Conservation (phyloP, 2,888 invertebrate genomes). For the Erynnis tages region DNA sequence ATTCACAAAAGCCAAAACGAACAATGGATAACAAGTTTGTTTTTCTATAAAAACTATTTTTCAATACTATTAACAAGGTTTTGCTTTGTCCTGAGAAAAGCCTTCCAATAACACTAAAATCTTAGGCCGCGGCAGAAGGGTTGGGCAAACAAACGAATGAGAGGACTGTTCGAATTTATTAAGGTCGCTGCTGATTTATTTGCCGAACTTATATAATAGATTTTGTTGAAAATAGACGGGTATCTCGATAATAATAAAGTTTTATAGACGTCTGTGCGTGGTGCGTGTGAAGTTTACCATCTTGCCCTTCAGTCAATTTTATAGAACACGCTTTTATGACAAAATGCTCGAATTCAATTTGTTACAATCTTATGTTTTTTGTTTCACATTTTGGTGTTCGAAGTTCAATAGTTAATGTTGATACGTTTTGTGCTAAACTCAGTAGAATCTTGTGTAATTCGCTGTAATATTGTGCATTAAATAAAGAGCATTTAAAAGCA, state of each 20-base stretch:
- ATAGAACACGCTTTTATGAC: background rate
- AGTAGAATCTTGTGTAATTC: no score
- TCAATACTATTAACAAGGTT: background rate
- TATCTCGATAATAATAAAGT: slow-evolving; percentile 7
- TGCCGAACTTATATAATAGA: slow-evolving; percentile 23
- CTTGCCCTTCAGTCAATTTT: background rate
- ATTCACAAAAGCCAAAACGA: no score
- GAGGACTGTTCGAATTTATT: slow-evolving; percentile 25
- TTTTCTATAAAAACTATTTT: background rate
- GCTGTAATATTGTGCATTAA: no score
- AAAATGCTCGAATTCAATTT: background rate
- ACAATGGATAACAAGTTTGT: no score
- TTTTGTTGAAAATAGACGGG: slow-evolving; percentile 9
- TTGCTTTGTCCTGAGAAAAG: background rate
- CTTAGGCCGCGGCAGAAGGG: slow-evolving; percentile 18
- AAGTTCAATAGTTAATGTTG: no score
- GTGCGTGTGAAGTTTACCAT: background rate
- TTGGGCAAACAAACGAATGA: slow-evolving; percentile 27
- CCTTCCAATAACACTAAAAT: slow-evolving; percentile 23
- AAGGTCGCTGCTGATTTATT: slow-evolving; percentile 26
- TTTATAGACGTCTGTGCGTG: background rate
- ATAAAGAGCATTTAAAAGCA: no score
- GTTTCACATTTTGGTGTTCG: no score
- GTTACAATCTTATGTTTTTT: no score
- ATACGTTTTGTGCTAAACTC: no score